Evolutionary conservation across 2,797 vertebrate genomes (phyloP), one percentile per base, ranked within the genome.

Genomic region (Pangasius sanitwongsei): DNA sequence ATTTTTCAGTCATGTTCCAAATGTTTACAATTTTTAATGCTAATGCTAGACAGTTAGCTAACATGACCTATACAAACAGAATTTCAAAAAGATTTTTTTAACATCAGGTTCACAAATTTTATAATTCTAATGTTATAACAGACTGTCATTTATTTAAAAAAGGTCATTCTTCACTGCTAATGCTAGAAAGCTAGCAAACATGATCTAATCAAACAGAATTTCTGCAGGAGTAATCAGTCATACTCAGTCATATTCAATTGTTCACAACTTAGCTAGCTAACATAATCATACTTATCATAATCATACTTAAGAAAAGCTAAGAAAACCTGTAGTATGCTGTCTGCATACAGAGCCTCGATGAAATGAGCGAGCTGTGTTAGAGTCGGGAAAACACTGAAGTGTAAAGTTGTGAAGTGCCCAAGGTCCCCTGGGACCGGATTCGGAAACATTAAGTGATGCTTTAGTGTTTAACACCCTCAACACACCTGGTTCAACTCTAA

Each of bases 401-500:
- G 31, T 41, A 41, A 57, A 41, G 31, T 28, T 37, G 15, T 41
- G 23, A 57, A 37, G 41, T 67, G 28, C n/a, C 3, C 4, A 44
- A 65, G 59, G 28, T 53, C 34, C 28, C 72, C 59, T 53, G 86
- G 25, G 28, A 86, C 18, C 44, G 13, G 81, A 61, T 41, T 83
- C 25, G 20, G 48, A 53, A 50, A 55, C 72, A 78, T n/a, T 44
- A 48, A 59, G 53, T 37, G 31, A n/a, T 75, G 31, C 3, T 81
- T 81, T 81, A 55, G 11, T 81, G 41, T 77, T 28, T 41, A 50
- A 37, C 53, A 13, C 65, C 12, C 34, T 61, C 12, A 34, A 6
- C 80, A 87, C 80, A 87, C 50, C 67, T 83, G 78, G 37, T 87
- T 72, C 37, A 23, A 70, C 28, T 41, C 31, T 55, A 57, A 82